Conservation (phyloP, 35 echinoderm and acorn worm species). For the Chiridota heheva region DNA sequence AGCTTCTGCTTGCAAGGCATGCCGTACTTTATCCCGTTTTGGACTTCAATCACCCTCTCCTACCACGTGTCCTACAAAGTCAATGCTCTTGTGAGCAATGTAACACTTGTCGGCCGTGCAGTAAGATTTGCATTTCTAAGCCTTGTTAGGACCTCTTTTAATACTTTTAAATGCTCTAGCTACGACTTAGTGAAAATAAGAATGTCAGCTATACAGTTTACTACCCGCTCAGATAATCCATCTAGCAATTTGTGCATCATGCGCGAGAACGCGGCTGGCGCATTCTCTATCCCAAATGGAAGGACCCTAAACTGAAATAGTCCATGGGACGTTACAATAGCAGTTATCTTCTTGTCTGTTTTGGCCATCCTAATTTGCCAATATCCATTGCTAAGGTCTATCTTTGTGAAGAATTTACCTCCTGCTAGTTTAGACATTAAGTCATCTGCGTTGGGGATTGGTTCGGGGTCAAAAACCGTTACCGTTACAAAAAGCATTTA, state of each 20-base stretch:
- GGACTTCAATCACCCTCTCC: neutral
- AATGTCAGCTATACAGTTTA: conserved; percentile 26
- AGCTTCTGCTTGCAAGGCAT: neutral
- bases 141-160: neutral
- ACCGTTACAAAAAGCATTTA: too few relatives aligned
- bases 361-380: conserved; percentile 7
- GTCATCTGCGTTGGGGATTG: conserved; percentile 13
- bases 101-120: conserved; percentile 5
- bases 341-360: neutral
- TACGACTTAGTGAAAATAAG: neutral
- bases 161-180: neutral
- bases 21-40: neutral
- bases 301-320: conserved; percentile 16
- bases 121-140: neutral
- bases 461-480: conserved; percentile 20
- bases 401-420: neutral
- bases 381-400: conserved; percentile 11
- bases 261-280: neutral
- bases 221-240: neutral
- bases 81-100: neutral
- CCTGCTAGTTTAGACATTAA: neutral
- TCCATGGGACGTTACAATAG: conserved; percentile 5
- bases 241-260: neutral
- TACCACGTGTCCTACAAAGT: conserved; percentile 14
- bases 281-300: conserved; percentile 15